These are phyloP conservation scores for Lordiphosa collinella DNA, from an alignment of 1,140 invertebrate genomes.

Conservation along the genomic window DNA sequence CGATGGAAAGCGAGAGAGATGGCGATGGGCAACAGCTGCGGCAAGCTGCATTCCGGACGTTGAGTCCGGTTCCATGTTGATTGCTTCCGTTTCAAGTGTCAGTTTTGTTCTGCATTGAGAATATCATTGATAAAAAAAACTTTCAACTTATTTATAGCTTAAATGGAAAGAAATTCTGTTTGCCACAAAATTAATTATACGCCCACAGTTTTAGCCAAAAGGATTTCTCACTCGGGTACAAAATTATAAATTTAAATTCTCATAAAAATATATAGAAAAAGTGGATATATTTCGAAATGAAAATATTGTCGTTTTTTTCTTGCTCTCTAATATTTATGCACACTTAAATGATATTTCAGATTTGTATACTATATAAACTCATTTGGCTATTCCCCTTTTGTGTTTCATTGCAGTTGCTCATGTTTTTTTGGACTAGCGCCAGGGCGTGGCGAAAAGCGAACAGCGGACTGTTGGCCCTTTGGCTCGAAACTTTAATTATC, in stretches of 20 bases:
- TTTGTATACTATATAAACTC: constrained; percentile 22
- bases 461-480: constrained; percentile 39
- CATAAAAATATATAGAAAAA: constrained; percentile 43
- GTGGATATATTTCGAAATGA: constrained; percentile 20
- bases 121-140: constrained; percentile 36
- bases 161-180: constrained; percentile 66
- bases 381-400: constrained; percentile 13
- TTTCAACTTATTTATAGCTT: constrained; percentile 36
- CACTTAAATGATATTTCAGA: constrained; percentile 42
- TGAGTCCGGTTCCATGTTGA: constrained; percentile 15
- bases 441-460: constrained; percentile 51
- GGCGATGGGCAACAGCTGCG: constrained; percentile 35
- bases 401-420: constrained; percentile 56
- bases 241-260: constrained; percentile 51
- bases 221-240: constrained; percentile 23
- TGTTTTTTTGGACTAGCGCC: constrained; percentile 55
- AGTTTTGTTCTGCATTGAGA: no score
- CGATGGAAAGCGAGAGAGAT: constrained; percentile 25
- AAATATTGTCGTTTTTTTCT: constrained; percentile 39
- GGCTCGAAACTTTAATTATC: constrained; percentile 31
- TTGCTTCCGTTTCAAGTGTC: no score
- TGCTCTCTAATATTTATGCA: constrained; percentile 44
- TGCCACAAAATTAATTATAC: constrained; percentile 74
- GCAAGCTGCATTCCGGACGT: constrained; percentile 15
- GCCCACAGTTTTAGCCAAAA: constrained; percentile 33